Evolutionary conservation across 2,113 vertebrate genomes (phyloP).

Genomic region (Asarcornis scutulata): DNA sequence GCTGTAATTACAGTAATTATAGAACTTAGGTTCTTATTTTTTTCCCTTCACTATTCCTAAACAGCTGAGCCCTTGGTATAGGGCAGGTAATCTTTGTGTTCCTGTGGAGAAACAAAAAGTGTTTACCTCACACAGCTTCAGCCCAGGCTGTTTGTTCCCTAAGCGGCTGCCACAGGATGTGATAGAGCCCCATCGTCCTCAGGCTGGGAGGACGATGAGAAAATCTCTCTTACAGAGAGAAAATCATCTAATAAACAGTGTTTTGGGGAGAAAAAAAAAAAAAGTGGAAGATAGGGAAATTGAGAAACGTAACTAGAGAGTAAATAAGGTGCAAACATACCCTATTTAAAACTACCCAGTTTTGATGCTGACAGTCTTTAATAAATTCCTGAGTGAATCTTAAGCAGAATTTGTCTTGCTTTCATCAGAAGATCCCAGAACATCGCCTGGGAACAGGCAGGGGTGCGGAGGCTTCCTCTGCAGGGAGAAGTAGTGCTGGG

Average conservation of each 20-base stretch:
- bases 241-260: neutral
- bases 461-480: no score
- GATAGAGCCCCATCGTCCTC: neutral
- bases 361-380: neutral
- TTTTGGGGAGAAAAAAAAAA: neutral
- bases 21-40: neutral
- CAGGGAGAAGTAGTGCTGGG: no score
- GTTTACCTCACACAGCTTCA: neutral
- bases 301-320: neutral
- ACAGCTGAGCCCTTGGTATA: neutral
- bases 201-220: no score
- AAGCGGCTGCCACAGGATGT: fast-evolving
- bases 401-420: neutral
- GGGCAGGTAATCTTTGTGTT: neutral
- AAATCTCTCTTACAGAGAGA: neutral
- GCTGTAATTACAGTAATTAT: no score
- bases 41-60: neutral
- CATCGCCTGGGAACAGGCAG: no score
- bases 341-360: neutral
- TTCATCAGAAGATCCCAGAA: no score
- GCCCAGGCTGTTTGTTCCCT: neutral
- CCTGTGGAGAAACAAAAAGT: neutral
- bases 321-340: neutral
- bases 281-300: neutral
- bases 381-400: no score